These are phyloP conservation scores for Trisateles emortualis DNA, from an alignment of 2,888 invertebrate species.

Conservation along the genomic window DNA sequence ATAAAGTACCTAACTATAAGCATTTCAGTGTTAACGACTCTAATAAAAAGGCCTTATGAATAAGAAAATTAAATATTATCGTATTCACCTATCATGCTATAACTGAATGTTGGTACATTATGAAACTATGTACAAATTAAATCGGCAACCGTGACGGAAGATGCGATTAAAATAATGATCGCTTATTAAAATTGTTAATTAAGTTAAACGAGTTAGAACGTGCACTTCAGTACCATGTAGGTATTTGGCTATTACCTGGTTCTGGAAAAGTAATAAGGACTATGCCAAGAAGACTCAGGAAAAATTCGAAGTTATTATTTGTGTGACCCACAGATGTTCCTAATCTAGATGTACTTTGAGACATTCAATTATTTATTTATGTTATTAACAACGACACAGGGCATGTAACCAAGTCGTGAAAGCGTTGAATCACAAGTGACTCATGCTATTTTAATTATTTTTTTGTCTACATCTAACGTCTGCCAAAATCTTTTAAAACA, in stretches of 20 bases:
- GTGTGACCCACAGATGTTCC: no score
- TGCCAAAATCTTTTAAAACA: no score
- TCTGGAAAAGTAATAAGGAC: slow-evolving; percentile 26
- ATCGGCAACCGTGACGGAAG: slow-evolving; percentile 68
- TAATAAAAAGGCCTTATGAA: slow-evolving; percentile 38
- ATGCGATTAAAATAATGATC: slow-evolving; percentile 68
- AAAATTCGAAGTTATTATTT: no score
- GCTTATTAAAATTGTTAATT: slow-evolving; percentile 73
- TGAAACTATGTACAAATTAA: slow-evolving; percentile 62
- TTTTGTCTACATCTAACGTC: no score
- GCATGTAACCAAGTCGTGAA: no score
- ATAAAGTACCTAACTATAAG: no score
- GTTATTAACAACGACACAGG: no score
- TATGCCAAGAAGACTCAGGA: no score
- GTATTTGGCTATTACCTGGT: slow-evolving; percentile 8
- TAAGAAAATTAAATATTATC: slow-evolving; percentile 50
- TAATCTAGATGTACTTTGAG: no score
- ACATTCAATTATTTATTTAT: no score
- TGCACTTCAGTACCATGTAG: slow-evolving; percentile 21
- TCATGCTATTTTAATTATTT: no score
- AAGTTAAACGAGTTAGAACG: slow-evolving; percentile 57
- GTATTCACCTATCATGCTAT: slow-evolving; percentile 49
- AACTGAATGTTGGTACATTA: slow-evolving; percentile 50
- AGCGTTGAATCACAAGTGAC: no score
- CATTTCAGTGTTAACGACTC: slow-evolving; percentile 24